Evolutionary conservation across 2,797 vertebrate genomes (phyloP), one percentile per base, ranked within the genome.

Genomic region (Sebastes itinus): DNA sequence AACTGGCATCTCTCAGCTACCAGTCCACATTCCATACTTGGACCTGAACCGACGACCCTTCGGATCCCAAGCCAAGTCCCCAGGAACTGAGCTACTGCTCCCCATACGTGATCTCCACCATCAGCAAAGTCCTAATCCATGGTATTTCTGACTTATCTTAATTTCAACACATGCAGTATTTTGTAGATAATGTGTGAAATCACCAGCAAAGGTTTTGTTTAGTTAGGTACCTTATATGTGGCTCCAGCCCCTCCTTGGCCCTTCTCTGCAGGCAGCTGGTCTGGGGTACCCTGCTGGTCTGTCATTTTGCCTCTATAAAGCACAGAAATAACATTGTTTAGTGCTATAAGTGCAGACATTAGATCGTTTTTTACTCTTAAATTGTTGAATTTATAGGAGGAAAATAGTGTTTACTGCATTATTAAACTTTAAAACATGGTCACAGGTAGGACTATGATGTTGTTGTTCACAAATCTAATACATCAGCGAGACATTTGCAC

Each of bases 201-300:
- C 42, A 49, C 18, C 8, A 70, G 7, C 64, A 71, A 28, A 14
- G 6, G 52, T 62, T 9, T 55, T 46, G 38, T 70, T 68, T 4
- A 30, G 1, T 55, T 4, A 33, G 38, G 8, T 95, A 98, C 97
- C 97, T 98, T 98, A 86, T 97, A 98, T 75, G 59, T 92, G 30
- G 92, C 95, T 74, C 94, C 96, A 33, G 93, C 93, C 59, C 96
- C 96, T 22, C 95, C 96, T 28, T 96, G 96, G 64, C 95, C 94
- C 88, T 97, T 97, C 71, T 96, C 96, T 62, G 96, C 95, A 3
- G 94, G 95, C 88, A 96, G 94, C 93, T 97, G 97, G 89, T 97
- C 96, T 0, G 96, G 96, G 25, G 93, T 92, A 71, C 96, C 94
- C 20, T 96, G 97, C 86, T 96, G 96, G 77, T 97, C 97, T 0